Evolutionary conservation across 2,797 vertebrate genomes (phyloP), one percentile per base, ranked within the genome.

Genomic region (Gallinago nigripennis): DNA sequence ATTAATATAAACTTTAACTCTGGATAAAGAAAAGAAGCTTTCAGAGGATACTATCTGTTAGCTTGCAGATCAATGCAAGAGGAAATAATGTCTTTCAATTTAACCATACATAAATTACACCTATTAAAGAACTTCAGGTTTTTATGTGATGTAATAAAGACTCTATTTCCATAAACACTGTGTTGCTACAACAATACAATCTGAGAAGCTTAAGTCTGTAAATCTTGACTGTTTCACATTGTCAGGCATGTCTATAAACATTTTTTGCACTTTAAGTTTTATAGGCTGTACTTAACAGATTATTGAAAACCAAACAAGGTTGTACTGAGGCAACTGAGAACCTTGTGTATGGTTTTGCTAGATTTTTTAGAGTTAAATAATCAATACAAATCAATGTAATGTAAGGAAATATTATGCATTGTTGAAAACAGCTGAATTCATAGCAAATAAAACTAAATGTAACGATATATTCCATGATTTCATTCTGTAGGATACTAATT

Each of bases 261-360:
- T 93, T 93, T 46, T 81, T n/a, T 86, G 50, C 51, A 48, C 72
- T 71, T 96, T 93, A 68, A 63, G 45, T 94, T 96, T 81, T 92
- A 77, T 24, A 65, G 13, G 43, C 14, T 86, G 31, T 46, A 75
- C 93, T 89, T 79, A 95, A 86, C 82, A 88, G 72, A 69, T 66
- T 88, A 66, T 37, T 92, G 50, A 88, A 97, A 90, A 80, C 31
- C 88, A 96, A 94, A 50, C 28, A 80, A 79, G n/a, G 16, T 66
- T 45, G 5, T 45, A 82, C 2, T 4, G 56, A 61, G 37, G 50
- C 66, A 94, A 35, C 5, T 63, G 58, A 82, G 37, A 87, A 51
- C 9, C 4, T 72, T 54, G 5, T 56, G 57, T 31, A 11, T 85
- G 8, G 24, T 76, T 28, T 72, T 94, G 30, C 51, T 93, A 84